phyloP scores from a whole-genome alignment of 2,113 vertebrate species.

The Clarias magur region DNA sequence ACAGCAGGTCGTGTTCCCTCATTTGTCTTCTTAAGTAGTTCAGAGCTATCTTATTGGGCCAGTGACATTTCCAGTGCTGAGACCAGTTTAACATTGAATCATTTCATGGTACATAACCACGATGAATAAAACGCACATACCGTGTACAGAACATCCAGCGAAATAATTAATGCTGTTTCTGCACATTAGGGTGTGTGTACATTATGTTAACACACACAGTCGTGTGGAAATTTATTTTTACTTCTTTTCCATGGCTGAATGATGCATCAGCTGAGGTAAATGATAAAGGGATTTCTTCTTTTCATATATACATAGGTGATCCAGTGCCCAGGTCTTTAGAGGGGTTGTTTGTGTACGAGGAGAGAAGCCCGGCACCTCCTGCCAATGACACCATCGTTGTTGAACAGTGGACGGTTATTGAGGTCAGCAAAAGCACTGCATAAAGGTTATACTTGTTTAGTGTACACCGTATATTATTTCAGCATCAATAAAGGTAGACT shows the following conservation, averaged over 20 bases:
- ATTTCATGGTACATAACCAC: background rate
- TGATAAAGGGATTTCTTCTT: background rate
- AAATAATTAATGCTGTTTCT: background rate
- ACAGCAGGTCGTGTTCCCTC: slow-evolving; percentile 2
- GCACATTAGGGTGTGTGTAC: background rate
- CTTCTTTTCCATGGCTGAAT: too few relatives aligned
- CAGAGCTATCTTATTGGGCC: slow-evolving; percentile 54
- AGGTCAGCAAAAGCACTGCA: slow-evolving; percentile 73
- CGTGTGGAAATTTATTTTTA: background rate
- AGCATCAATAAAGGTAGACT: background rate
- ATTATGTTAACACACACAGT: too few relatives aligned
- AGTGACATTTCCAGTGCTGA: slow-evolving; percentile 40
- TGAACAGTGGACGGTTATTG: slow-evolving; percentile 96
- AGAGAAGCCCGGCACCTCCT: slow-evolving; percentile 73
- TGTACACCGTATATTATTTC: background rate
- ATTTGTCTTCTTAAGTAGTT: slow-evolving; percentile 58
- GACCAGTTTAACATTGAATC: slow-evolving; percentile 11
- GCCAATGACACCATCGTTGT: slow-evolving; percentile 96
- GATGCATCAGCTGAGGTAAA: background rate
- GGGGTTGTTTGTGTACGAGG: slow-evolving; percentile 94
- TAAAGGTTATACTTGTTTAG: background rate
- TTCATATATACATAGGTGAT: slow-evolving; percentile 75
- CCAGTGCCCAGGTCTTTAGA: slow-evolving; percentile 87
- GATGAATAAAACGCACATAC: background rate
- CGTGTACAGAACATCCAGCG: background rate